Evolutionary conservation across 64 coral and sea anemone genomes (phyloP), one percentile per base, ranked within the genome.

Genomic region (Acropora tenuis): DNA sequence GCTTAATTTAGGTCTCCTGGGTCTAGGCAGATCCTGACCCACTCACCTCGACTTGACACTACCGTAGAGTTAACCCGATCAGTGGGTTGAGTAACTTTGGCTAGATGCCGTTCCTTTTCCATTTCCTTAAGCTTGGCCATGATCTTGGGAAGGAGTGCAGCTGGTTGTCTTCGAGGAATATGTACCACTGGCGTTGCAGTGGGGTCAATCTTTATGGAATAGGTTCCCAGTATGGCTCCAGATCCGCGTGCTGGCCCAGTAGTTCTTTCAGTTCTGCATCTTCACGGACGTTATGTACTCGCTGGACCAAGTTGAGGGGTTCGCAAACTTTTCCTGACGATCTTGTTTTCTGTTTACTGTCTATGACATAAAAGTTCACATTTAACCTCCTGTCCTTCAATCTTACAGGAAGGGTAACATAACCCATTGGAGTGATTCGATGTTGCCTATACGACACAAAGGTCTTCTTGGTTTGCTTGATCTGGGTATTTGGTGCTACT

Each of bases 371-470:
- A 74, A 86, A 83, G 17, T 89, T 85, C 8, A 89, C 50, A 43
- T 55, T 41, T 74, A 12, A 61, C 13, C 52, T 13, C 8, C 30
- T 76, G 19, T 89, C 17, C 57, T 76, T 89, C 52, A 53, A 46
- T 63, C 47, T 48, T 42, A 84, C 55, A 17, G 50, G 47, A 3
- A 88, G 68, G 12, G 45, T 63, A 12, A 44, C 47, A 11, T 66
- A 90, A 46, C 90, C 81, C 16, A 15, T 61, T 12, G 82, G 82
- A 30, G 59, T 52, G 5, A 78, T 90, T 43, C 73, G 73, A 42
- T 94, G 80, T 12, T 83, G 80, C 12, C 87, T 89, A 63, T 86
- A 94, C n/a, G 63, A 93, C 20, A 87, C 85, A 6, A 93, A 41
- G 41, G 19, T 88, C 45, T 93, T 11, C 12, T 86, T 76, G 57